Evolutionary conservation across 1,140 invertebrate species (phyloP), one percentile per base, ranked within the genome.

Genomic region (Mylabris phalerata): DNA sequence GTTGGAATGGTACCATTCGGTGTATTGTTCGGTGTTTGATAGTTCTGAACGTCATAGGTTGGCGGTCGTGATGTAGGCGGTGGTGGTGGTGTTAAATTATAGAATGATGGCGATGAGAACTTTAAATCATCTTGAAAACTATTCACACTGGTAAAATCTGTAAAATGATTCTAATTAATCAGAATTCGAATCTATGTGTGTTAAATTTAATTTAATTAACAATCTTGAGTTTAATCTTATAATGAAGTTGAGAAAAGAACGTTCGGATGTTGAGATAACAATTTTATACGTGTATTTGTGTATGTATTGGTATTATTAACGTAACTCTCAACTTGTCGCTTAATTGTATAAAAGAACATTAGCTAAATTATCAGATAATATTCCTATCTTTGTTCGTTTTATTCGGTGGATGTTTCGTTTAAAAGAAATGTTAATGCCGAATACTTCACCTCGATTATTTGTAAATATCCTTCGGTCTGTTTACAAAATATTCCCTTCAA

Each of bases 101-200:
- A 78, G 65, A 78, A 74, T 5, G 75, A 77, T 3, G 75, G 73
- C 3, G 76, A 77, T 3, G 73, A 73, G 60, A 76, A 79, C 66
- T 78, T 78, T 11, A 77, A 68, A 10, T 78, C 77, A 27, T 78
- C 77, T 57, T 73, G 76, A 55, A 78, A 78, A 67, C 74, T 77
- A 67, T 78, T 78, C 10, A 77, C 75, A 56, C 75, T 76, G 4
- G 75, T 75, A 64, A 78, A 78, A 62, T 79, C 78, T 76, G 71
- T 19, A 72, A 73, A 41, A 65, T 32, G 4, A 52, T 11, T 48
- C 11, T 1, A 11, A 25, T 48, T 13, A 46, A 55, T 52, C 24
- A 10, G 3, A n/a, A 50, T 50, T 50, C 9, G 11, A 48, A 3
- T 19, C 19, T 19, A 7, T 32, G 32, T 4, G 7, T 32, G 32